Base-by-base conservation (phyloP, 2,888 invertebrate species). In the Stenolophus ochropezus region DNA sequence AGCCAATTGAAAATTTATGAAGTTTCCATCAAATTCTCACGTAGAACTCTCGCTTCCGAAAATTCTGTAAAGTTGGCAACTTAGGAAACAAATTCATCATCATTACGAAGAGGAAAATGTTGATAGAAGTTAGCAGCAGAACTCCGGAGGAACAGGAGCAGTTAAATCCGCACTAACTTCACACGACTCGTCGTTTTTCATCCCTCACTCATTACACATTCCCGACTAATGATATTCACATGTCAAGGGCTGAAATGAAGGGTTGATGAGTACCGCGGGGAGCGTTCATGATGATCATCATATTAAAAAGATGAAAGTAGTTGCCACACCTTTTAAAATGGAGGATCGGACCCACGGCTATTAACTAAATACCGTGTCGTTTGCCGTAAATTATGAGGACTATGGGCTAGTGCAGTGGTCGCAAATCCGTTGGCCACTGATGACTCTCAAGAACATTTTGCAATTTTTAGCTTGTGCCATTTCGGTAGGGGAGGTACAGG, bases 211-310 rank as follows among this genome's bases (percentile, higher is more conserved):
- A 77, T 77, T 61, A 77, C 47, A 18, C 18, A 77, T 77, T 77
- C 23, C 14, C 4, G 58, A 61, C 42, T 77, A 77, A 77, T 77
- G 53, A 77, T 61, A 77, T 77, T 58, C 77, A 77, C 56, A 75
- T 77, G 16, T 77, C 58, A 58, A 61, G 11, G 47, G 33, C 6
- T 8, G 33, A 42, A 42, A 42, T 42, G 11, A 42, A 8, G 33
- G 11, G 8, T 42, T n/a, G n/a, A n/a, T n/a, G n/a, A n/a, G n/a
- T n/a, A n/a, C n/a, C n/a, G n/a, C n/a, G n/a, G n/a, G n/a, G n/a
- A n/a, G n/a, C n/a, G n/a, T n/a, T n/a, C n/a, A n/a, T n/a, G n/a
- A n/a, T n/a, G n/a, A n/a, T n/a, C n/a, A n/a, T n/a, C n/a, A n/a
- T n/a, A n/a, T n/a, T n/a, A n/a, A n/a, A n/a, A n/a, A n/a, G n/a